Conservation (phyloP, 2,113 vertebrate species). For the Atrichornis clamosus region DNA sequence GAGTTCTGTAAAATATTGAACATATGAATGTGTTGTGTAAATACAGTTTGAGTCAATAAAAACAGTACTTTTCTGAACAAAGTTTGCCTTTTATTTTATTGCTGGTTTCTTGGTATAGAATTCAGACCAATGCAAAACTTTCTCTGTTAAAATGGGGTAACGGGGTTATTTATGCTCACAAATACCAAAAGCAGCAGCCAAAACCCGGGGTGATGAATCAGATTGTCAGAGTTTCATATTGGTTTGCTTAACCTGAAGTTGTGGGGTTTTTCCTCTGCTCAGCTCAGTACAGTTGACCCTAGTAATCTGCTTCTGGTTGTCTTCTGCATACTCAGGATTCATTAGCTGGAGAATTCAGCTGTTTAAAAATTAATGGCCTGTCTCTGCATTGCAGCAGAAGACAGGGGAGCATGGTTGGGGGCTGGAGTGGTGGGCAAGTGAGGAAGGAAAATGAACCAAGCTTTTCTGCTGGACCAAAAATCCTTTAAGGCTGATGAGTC, state of each 20-base stretch:
- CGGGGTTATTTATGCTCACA: background rate
- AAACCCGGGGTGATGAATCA: background rate
- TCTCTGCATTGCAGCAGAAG: background rate
- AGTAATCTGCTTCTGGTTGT: background rate
- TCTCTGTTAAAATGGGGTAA: background rate
- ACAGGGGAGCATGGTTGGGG: background rate
- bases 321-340: background rate
- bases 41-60: constrained; percentile 79
- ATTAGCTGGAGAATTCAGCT: background rate
- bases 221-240: background rate
- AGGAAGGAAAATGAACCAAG: background rate
- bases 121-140: background rate
- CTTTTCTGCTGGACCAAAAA: background rate
- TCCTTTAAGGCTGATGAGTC: background rate
- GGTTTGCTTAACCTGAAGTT: background rate
- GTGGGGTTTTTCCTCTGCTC: background rate
- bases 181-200: background rate
- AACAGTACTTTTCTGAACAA: constrained; percentile 57
- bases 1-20: constrained; percentile 74
- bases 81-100: background rate
- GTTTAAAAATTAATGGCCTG: background rate
- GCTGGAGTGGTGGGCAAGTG: background rate
- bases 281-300: background rate
- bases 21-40: constrained; percentile 78
- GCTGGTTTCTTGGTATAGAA: background rate